Conservation (phyloP, 2,113 vertebrate genomes). For the Melanerpes aurifrons region DNA sequence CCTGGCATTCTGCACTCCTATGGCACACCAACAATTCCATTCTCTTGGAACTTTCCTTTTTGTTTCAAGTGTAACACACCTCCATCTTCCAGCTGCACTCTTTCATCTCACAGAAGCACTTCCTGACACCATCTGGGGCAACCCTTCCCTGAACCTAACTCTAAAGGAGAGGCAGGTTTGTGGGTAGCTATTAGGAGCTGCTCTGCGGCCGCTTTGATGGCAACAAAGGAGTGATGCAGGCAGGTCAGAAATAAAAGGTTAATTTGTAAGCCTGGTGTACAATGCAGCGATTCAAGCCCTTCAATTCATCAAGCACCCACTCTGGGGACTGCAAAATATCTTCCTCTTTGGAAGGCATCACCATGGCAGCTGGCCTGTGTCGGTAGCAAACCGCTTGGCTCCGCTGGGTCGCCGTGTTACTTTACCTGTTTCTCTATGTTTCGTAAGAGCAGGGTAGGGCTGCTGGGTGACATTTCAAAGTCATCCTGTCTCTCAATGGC, state of each 20-base stretch:
- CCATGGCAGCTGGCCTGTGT: conserved; percentile 16
- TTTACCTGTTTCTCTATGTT: conserved; percentile 96
- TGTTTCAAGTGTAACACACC: background rate
- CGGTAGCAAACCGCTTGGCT: background rate
- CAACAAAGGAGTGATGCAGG: background rate
- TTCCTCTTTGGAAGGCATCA: background rate
- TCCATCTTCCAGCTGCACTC: background rate
- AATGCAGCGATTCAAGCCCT: background rate
- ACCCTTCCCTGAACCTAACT: background rate
- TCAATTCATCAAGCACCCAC: background rate
- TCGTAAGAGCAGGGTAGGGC: conserved; percentile 89
- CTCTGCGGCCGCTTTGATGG: background rate
- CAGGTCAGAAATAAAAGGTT: background rate
- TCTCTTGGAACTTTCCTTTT: background rate
- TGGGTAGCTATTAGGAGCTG: background rate
- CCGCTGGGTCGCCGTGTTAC: conserved; percentile 53
- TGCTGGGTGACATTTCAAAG: conserved; percentile 89
- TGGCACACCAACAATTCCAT: background rate
- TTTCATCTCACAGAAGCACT: background rate
- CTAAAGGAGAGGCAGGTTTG: background rate
- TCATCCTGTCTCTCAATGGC: conserved; percentile 75
- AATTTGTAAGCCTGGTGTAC: conserved; percentile 1
- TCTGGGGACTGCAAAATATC: background rate
- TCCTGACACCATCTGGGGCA: background rate
- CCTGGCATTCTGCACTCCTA: background rate